Percentiles rank a stretch among this genome's conserved stretches.
These are phyloP conservation scores for Prunella fulvescens DNA, from an alignment of 2,113 vertebrate genomes.

Conservation along the genomic window DNA sequence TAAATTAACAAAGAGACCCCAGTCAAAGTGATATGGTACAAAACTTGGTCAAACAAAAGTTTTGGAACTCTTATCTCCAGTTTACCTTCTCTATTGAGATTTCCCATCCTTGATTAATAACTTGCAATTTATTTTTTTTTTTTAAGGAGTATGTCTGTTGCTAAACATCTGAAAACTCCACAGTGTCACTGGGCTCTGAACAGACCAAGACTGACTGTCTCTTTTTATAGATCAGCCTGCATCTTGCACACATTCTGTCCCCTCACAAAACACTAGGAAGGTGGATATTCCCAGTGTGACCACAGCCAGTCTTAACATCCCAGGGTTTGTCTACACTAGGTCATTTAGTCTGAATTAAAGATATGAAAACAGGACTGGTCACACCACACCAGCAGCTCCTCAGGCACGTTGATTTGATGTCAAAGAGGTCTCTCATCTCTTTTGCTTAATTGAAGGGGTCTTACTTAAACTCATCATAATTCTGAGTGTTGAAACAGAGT, in stretches of 20 bases:
- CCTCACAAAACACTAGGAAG: not conserved
- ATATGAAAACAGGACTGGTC: not conserved
- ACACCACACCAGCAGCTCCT: not conserved
- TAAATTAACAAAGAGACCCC: not conserved
- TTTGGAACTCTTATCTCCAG: not conserved
- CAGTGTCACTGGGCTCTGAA: accelerated
- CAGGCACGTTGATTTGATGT: not conserved
- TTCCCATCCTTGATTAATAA: not conserved
- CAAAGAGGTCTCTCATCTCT: not conserved
- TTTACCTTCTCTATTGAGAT: not conserved
- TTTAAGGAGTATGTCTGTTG: not conserved
- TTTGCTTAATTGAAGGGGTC: conserved; percentile 16
- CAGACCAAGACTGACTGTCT: not conserved
- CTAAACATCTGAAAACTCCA: not conserved
- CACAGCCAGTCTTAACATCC: not conserved
- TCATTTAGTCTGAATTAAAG: not conserved
- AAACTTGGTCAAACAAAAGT: not conserved
- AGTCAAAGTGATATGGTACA: not conserved
- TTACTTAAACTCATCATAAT: conserved; percentile 13
- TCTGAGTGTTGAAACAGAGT: not conserved
- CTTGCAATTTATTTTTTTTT: not conserved
- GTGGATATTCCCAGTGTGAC: not conserved
- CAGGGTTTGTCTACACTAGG: not conserved
- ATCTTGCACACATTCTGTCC: not conserved
- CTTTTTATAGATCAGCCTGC: not conserved